Evolutionary conservation across 2,888 invertebrate genomes (phyloP).

Genomic region (Drosophila falleni): DNA sequence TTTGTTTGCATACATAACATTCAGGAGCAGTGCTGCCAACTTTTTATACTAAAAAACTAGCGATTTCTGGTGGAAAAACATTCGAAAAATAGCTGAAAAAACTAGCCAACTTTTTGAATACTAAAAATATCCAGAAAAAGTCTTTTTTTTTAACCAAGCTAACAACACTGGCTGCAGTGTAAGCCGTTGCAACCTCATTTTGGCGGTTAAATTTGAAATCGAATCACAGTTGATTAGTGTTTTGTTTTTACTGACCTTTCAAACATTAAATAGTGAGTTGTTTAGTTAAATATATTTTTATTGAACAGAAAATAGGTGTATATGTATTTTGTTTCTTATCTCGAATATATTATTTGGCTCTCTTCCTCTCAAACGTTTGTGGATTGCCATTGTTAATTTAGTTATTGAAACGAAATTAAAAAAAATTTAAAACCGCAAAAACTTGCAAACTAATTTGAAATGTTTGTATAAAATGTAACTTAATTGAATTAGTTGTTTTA

Average conservation of each 20-base stretch:
- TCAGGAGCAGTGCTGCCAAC: not conserved
- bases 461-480: slow-evolving; percentile 63
- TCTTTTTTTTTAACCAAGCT: too few species aligned
- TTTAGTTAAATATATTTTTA: slow-evolving; percentile 76
- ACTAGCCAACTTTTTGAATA: too few species aligned
- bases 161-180: too few species aligned
- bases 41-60: too few species aligned
- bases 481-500: slow-evolving; percentile 67
- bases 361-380: slow-evolving; percentile 9
- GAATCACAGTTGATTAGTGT: not conserved
- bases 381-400: slow-evolving; percentile 40
- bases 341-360: slow-evolving; percentile 31
- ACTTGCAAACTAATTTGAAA: slow-evolving; percentile 61
- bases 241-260: not conserved
- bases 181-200: not conserved
- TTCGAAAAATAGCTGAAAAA: too few species aligned
- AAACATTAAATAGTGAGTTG: not conserved
- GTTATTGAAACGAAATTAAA: slow-evolving; percentile 24
- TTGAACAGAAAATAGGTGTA: slow-evolving; percentile 73
- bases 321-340: slow-evolving; percentile 55
- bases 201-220: not conserved
- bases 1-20: not conserved
- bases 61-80: too few species aligned
- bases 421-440: slow-evolving; percentile 59
- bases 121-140: too few species aligned